phyloP scores from a whole-genome alignment of 2,888 invertebrate genomes.

The Drosophila villosipedis region DNA sequence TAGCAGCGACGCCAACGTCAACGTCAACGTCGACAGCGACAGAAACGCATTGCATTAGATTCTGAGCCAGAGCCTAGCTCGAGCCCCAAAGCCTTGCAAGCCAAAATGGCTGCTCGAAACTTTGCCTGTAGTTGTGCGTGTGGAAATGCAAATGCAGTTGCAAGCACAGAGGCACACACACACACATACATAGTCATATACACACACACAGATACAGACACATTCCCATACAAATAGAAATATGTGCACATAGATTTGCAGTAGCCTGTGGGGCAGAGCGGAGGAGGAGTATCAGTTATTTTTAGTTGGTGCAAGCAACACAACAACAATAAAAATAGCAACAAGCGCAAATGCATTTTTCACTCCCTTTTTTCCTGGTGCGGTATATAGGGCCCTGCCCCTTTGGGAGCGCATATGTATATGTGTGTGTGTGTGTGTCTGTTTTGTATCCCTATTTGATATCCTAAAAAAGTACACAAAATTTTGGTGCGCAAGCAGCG shows the following conservation, averaged over 20 bases:
- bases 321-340: slow-evolving; percentile 37
- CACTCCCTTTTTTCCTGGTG: slow-evolving; percentile 53
- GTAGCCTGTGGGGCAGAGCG: slow-evolving; percentile 18
- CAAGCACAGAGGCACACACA: slow-evolving; percentile 15
- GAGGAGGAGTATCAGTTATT: slow-evolving; percentile 46
- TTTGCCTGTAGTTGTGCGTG: slow-evolving; percentile 41
- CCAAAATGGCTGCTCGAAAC: slow-evolving; percentile 51
- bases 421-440: slow-evolving; percentile 18
- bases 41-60: slow-evolving; percentile 62
- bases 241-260: slow-evolving; percentile 15
- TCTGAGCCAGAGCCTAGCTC: slow-evolving; percentile 38
- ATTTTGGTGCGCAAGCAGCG: slow-evolving; percentile 73
- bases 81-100: slow-evolving; percentile 40
- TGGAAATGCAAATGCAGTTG: slow-evolving; percentile 55
- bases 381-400: slow-evolving; percentile 48
- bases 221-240: background rate
- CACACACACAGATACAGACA: slow-evolving; percentile 6
- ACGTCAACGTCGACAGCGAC: slow-evolving; percentile 28
- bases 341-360: slow-evolving; percentile 69
- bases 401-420: slow-evolving; percentile 18
- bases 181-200: background rate
- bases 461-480: slow-evolving; percentile 82
- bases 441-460: slow-evolving; percentile 79
- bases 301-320: slow-evolving; percentile 73
- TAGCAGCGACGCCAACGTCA: slow-evolving; percentile 28